Evolutionary conservation across 2,888 invertebrate genomes (phyloP).

Genomic region (Drosophila merina): DNA sequence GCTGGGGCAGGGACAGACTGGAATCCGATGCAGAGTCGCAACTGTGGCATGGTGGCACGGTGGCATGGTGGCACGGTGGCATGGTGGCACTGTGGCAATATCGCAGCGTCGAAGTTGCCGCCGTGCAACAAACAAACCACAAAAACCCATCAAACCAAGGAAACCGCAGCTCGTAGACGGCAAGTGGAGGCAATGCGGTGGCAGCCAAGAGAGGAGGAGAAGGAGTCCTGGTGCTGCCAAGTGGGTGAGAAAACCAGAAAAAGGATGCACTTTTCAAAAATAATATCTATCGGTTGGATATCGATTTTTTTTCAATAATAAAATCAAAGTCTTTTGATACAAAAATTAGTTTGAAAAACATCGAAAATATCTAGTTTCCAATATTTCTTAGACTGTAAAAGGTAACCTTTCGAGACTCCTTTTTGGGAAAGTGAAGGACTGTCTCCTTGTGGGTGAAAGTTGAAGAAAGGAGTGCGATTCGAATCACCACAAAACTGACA

Average conservation of each 20-base stretch:
- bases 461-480: conserved; percentile 13
- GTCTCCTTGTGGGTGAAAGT: conserved; percentile 6
- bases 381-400: not conserved
- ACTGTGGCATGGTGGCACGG: conserved; percentile 11
- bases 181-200: conserved; percentile 5
- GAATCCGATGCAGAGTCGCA: conserved; percentile 12
- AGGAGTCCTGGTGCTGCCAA: conserved; percentile 14
- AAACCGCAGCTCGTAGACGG: conserved; percentile 63
- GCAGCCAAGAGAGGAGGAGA: conserved; percentile 1
- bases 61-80: conserved; percentile 1
- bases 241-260: conserved; percentile 8
- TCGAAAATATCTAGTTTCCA: too few species aligned
- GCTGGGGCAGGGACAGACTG: conserved; percentile 6
- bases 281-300: not conserved
- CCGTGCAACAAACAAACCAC: conserved; percentile 72
- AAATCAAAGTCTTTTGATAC: rapidly evolving
- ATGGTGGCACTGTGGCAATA: conserved; percentile 4
- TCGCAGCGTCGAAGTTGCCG: conserved; percentile 23
- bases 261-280: conserved; percentile 10
- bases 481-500: conserved; percentile 34
- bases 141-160: conserved; percentile 73
- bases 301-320: not conserved
- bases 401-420: not conserved
- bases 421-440: not conserved
- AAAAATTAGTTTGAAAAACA: too few species aligned